Conservation (phyloP, 2,888 invertebrate species). For the Itoplectis maculator region DNA sequence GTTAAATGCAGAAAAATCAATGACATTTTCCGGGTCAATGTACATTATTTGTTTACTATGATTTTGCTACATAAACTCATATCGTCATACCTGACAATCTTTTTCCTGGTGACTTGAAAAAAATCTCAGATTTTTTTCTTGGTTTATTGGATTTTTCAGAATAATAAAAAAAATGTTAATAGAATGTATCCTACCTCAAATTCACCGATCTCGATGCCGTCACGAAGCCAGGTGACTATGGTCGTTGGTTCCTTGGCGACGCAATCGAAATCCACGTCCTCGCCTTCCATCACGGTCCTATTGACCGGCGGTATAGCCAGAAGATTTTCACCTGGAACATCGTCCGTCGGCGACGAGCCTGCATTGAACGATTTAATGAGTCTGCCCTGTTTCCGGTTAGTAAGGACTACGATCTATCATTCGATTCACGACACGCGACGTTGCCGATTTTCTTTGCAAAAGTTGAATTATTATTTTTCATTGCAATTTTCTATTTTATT, state of each 20-base stretch:
- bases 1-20: too few relatives aligned
- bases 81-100: too few relatives aligned
- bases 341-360: constrained; percentile 82
- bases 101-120: too few relatives aligned
- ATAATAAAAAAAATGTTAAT: neutral
- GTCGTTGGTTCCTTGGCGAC: constrained; percentile 90
- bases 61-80: neutral
- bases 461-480: neutral
- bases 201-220: constrained; percentile 84
- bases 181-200: constrained; percentile 78
- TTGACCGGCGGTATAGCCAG: constrained; percentile 95
- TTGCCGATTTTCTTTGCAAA: neutral
- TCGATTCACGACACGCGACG: constrained; percentile 21
- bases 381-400: constrained; percentile 83
- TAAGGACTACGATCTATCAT: constrained; percentile 72
- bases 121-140: neutral
- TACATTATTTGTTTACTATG: neutral
- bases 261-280: constrained; percentile 93
- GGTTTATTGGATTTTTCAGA: too few relatives aligned
- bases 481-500: too few relatives aligned
- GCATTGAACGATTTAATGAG: constrained; percentile 84
- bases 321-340: constrained; percentile 92
- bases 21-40: too few relatives aligned
- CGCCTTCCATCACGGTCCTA: constrained; percentile 94
- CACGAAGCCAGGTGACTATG: constrained; percentile 86